These are phyloP conservation scores for Eurypyga helias DNA, from an alignment of 2,113 vertebrate species.

Conservation along the genomic window DNA sequence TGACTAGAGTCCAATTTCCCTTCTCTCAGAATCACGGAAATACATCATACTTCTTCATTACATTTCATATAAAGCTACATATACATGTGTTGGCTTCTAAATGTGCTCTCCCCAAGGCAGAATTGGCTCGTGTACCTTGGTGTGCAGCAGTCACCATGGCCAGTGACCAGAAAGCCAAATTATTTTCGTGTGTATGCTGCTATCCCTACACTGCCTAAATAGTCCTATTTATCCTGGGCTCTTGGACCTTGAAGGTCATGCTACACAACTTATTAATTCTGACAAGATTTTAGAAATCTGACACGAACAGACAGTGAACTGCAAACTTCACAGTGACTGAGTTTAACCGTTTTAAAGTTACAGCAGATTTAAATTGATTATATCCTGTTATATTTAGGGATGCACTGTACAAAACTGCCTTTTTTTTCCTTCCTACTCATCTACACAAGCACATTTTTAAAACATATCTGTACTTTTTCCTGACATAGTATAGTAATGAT, in stretches of 20 bases:
- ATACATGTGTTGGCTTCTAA: not conserved
- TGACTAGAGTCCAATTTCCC: not conserved
- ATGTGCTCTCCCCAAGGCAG: not conserved
- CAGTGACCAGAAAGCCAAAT: not conserved
- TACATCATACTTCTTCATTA: not conserved
- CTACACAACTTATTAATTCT: not conserved
- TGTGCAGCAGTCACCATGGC: fast-evolving
- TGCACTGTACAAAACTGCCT: fast-evolving
- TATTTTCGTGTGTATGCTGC: not conserved
- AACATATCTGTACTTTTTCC: not conserved
- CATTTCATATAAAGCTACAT: not conserved
- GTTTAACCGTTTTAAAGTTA: not conserved
- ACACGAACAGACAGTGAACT: not conserved
- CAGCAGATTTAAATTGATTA: not conserved
- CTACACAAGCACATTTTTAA: not conserved
- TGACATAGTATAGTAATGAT: not conserved
- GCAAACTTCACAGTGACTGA: not conserved
- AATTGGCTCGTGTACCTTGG: not conserved
- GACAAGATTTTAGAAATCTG: not conserved
- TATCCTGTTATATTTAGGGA: not conserved
- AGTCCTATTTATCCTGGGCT: not conserved
- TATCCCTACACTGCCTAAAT: not conserved
- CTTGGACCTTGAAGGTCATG: not conserved
- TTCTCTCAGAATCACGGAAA: not conserved
- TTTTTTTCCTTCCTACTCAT: not conserved